A percentile compares a stretch with the other conserved stretches of the same genome.
Conservation (phyloP, 2,113 vertebrate species). For the Emberiza fucata region DNA sequence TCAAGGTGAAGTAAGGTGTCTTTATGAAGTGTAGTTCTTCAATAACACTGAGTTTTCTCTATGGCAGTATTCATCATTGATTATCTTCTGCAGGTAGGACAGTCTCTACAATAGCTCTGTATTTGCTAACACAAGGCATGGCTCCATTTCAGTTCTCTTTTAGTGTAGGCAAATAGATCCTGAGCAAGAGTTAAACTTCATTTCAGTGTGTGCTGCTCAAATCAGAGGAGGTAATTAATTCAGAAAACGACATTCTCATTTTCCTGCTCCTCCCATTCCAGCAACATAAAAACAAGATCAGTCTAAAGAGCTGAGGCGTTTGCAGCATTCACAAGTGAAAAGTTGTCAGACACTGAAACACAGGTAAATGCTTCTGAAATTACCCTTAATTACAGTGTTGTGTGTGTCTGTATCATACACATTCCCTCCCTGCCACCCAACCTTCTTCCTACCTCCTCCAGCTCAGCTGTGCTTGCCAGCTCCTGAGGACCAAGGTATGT, state of each 20-base stretch:
- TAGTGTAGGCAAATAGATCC: not conserved
- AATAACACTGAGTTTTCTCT: not conserved
- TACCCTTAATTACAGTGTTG: conserved; percentile 44
- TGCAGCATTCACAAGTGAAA: conserved; percentile 17
- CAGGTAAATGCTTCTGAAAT: conserved; percentile 58
- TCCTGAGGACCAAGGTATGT: not conserved
- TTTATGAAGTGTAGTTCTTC: not conserved
- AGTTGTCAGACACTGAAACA: conserved; percentile 43
- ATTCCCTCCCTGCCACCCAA: conserved; percentile 39
- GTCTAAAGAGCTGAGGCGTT: not conserved
- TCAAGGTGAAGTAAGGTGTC: too few relatives aligned
- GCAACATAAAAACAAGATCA: conserved; percentile 2
- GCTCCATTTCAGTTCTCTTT: not conserved
- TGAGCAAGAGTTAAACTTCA: conserved; percentile 23
- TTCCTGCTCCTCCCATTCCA: conserved; percentile 19
- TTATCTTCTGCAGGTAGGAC: not conserved
- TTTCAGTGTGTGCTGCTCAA: not conserved
- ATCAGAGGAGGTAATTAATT: conserved; percentile 30
- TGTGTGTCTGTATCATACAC: conserved; percentile 6
- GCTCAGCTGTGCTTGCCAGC: not conserved
- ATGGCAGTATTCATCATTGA: not conserved
- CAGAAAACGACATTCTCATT: not conserved
- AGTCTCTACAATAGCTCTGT: not conserved
- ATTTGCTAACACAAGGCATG: not conserved
- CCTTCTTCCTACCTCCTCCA: conserved; percentile 25